A percentile compares a stretch with the other conserved stretches of the same genome.
phyloP scores from a whole-genome alignment of 2,797 vertebrate genomes.

The Pseudocheirus occidentalis region DNA sequence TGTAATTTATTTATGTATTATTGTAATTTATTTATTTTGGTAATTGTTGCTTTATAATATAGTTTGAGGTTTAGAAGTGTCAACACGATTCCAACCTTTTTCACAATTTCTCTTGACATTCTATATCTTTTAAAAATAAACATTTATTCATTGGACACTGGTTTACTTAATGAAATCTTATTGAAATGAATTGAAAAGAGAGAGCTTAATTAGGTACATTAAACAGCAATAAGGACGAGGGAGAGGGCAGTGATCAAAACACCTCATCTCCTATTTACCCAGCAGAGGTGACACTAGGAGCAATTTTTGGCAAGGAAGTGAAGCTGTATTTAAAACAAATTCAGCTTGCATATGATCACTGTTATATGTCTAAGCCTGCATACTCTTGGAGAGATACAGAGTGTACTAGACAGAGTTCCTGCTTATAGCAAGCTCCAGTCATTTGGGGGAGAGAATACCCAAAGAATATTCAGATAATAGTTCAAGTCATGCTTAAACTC shows the following conservation, averaged over 20 bases:
- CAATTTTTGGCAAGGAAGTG: background rate
- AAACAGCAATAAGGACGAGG: background rate
- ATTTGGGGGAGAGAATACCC: background rate
- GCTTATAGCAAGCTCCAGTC: background rate
- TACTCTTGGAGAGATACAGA: background rate
- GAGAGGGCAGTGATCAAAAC: background rate
- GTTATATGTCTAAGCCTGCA: background rate
- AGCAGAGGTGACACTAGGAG: background rate
- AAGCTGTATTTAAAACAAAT: background rate
- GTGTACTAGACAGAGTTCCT: background rate
- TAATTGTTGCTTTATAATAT: background rate
- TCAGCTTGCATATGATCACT: background rate
- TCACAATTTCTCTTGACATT: background rate
- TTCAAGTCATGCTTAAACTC: background rate
- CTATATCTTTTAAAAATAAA: background rate
- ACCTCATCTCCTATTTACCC: background rate
- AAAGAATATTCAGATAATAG: background rate
- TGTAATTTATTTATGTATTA: no score
- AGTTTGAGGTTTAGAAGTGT: background rate
- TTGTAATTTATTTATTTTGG: no score
- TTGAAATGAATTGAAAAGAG: background rate
- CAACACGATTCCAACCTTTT: background rate
- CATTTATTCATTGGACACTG: background rate
- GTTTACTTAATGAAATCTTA: background rate
- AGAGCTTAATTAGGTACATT: no score